Evolutionary conservation across 2,888 invertebrate genomes (phyloP).

Genomic region (Tenodera sinensis): DNA sequence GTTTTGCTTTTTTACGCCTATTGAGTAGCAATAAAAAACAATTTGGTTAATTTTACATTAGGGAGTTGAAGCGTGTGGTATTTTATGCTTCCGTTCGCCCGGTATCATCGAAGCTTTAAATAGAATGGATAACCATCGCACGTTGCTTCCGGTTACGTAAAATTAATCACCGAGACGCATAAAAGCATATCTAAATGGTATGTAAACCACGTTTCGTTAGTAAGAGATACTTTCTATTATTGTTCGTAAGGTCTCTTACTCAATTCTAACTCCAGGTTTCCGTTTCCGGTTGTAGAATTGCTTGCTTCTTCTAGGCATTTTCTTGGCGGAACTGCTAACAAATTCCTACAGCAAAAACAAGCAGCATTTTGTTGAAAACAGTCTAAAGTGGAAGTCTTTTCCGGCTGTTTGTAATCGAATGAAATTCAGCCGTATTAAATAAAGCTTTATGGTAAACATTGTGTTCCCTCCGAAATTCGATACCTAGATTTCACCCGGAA

Average conservation of each 20-base stretch:
- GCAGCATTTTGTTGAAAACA: no score
- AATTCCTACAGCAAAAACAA: not conserved
- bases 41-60: no score
- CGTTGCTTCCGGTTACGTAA: not conserved
- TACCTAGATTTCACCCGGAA: no score
- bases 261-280: not conserved
- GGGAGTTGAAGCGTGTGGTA: not conserved
- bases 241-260: not conserved
- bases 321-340: not conserved
- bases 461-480: no score
- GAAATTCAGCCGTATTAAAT: no score
- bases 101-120: not conserved
- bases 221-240: not conserved
- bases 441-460: no score
- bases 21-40: no score
- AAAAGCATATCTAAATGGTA: not conserved
- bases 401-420: no score
- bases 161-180: not conserved
- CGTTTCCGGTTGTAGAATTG: not conserved
- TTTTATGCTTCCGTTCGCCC: not conserved
- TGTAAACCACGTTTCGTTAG: not conserved
- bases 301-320: not conserved
- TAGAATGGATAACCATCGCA: not conserved
- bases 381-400: no score
- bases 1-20: no score